Evolutionary conservation across 2,888 invertebrate genomes (phyloP).

Genomic region (Sphaerophoria taeniata): DNA sequence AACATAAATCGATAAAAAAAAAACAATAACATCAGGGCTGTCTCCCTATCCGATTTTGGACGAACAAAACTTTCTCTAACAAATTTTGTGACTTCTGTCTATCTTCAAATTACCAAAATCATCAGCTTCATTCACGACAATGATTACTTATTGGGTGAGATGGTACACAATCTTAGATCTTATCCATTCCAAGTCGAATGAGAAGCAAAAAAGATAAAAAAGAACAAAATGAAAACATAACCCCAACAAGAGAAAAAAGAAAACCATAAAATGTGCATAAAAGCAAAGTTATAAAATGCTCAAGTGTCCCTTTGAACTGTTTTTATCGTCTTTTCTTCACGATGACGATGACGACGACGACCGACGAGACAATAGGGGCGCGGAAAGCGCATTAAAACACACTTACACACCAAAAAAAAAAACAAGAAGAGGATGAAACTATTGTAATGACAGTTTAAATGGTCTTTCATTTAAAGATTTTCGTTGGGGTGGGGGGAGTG

Average conservation of each 20-base stretch:
- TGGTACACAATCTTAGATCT: slow-evolving; percentile 32
- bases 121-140: background rate
- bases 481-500: background rate
- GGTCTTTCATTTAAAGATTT: slow-evolving; percentile 13
- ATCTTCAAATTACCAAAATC: slow-evolving; percentile 27
- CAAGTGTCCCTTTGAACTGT: slow-evolving; percentile 49
- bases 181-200: slow-evolving; percentile 24
- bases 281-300: slow-evolving; percentile 15
- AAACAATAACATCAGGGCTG: background rate
- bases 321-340: slow-evolving; percentile 28
- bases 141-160: background rate
- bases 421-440: slow-evolving; percentile 29
- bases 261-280: slow-evolving; percentile 28
- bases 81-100: slow-evolving; percentile 33
- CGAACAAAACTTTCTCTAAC: slow-evolving; percentile 9
- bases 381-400: slow-evolving; percentile 7
- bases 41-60: background rate
- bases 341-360: background rate
- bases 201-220: slow-evolving; percentile 10
- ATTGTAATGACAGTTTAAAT: slow-evolving; percentile 56
- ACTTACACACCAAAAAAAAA: background rate
- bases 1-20: too few relatives aligned
- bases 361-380: slow-evolving; percentile 12
- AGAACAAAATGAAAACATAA: slow-evolving; percentile 21
- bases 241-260: slow-evolving; percentile 8